Evolutionary conservation across 1,140 invertebrate genomes (phyloP), one percentile per base, ranked within the genome.

Genomic region (Bombus fervidus): DNA sequence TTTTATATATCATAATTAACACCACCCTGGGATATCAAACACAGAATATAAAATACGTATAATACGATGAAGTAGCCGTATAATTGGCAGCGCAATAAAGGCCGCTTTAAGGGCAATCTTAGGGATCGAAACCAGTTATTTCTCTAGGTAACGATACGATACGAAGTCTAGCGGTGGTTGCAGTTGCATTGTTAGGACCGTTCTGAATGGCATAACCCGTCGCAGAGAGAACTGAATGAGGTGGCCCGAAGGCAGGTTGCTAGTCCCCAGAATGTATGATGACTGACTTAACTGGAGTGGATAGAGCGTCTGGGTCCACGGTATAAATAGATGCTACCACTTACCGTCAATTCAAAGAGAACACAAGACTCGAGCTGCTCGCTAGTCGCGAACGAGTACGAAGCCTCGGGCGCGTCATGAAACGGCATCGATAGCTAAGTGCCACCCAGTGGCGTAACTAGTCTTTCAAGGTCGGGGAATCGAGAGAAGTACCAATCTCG

Each of bases 271-370:
- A 89, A 80, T 53, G 66, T 86, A 87, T 37, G 87, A 93, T 90
- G 89, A 91, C 91, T 91, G 91, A 92, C 85, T 93, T 91, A 90
- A 91, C 90, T 92, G 88, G 90, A 93, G 90, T 92, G 90, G 85
- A 93, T 85, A 86, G 88, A 90, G 81, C 77, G 78, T 85, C 89
- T 86, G 88, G 87, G 83, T 85, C 87, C 88, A 86, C 81, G 87
- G 75, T 92, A 92, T 92, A 93, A 94, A 94, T 94, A 94, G 91
- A 91, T 83, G 81, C 76, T 82, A 83, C 88, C 86, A 89, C 88
- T 88, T 87, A 92, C 89, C 84, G 85, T 86, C 86, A 91, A 92
- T 92, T 92, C 87, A 87, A 84, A 88, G 75, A 59, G 79, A 87
- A 78, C 47, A 83, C 62, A 86, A 89, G 87, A 89, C 87, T 86